phyloP scores from a whole-genome alignment of 2,113 vertebrate species.

The human region GRCh38 chrX:5050001-5050500 shows the following conservation, averaged over 20 bases:
- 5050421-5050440: background rate
- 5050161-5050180: background rate
- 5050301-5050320: background rate
- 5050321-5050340: background rate
- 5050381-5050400: background rate
- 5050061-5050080: too few relatives aligned
- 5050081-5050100: too few relatives aligned
- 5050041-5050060: too few relatives aligned
- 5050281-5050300: background rate
- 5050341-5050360: background rate
- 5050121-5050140: too few relatives aligned
- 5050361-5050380: background rate
- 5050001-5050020: too few relatives aligned
- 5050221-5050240: background rate
- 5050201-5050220: background rate
- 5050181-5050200: background rate
- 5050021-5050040: too few relatives aligned
- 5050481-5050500: background rate
- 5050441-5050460: background rate
- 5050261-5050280: background rate
- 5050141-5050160: background rate
- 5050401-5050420: fast-evolving
- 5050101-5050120: too few relatives aligned
- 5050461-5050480: background rate
- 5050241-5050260: background rate